Evolutionary conservation across 2,888 invertebrate species (phyloP).

Genomic region (Tribolium freemani): DNA sequence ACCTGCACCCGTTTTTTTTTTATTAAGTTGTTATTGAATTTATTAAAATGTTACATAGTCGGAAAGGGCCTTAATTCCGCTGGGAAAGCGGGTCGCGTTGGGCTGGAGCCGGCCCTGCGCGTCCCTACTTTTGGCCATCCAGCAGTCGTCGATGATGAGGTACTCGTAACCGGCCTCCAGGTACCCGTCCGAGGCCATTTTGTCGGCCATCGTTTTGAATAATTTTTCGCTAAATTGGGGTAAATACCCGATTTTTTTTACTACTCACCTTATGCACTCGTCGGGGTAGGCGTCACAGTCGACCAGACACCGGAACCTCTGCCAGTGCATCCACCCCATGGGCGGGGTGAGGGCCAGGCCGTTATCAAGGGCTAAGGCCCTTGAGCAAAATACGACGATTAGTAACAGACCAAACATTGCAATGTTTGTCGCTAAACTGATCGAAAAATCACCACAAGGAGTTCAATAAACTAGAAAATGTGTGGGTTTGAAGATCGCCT

Average conservation of each 20-base stretch:
- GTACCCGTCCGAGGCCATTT: constrained; percentile 73
- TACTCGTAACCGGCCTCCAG: constrained; percentile 74
- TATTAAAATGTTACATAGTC: constrained; percentile 70
- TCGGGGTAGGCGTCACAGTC: constrained; percentile 73
- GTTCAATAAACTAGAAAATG: background rate
- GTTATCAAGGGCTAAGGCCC: constrained; percentile 67
- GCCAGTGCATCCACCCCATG: constrained; percentile 82
- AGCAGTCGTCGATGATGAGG: constrained; percentile 75
- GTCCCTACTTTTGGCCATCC: constrained; percentile 70
- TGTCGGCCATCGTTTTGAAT: constrained; percentile 72
- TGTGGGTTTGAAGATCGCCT: background rate
- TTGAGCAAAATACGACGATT: no score
- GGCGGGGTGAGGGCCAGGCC: constrained; percentile 77
- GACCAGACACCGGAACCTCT: constrained; percentile 75
- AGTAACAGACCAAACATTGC: background rate
- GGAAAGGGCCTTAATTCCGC: constrained; percentile 73
- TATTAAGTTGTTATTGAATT: background rate
- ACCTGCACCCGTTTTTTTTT: constrained; percentile 56
- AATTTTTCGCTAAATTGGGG: constrained; percentile 69
- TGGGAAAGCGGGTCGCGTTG: constrained; percentile 73
- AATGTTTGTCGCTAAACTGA: background rate
- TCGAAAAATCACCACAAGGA: background rate
- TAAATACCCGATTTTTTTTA: background rate
- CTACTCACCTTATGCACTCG: constrained; percentile 55
- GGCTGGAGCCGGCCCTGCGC: constrained; percentile 69